Evolutionary conservation across 2,888 invertebrate genomes (phyloP), one percentile per base, ranked within the genome.

Genomic region (Archips xylosteana): DNA sequence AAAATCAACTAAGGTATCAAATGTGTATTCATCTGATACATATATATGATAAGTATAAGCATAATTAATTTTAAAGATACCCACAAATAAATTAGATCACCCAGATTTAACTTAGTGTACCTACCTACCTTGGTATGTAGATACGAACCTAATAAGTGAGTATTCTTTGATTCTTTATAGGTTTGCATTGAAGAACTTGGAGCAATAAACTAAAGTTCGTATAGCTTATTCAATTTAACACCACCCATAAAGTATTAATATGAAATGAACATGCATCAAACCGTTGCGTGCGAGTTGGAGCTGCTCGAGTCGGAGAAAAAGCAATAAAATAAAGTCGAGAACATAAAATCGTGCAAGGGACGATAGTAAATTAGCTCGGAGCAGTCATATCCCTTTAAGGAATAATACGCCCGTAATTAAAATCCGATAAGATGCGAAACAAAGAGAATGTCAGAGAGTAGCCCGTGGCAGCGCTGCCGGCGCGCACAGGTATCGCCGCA

Each of bases 381-480:
- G 86, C 87, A 90, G 87, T 90, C 90, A 89, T 91, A 91, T 90
- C 92, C 91, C 88, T 90, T 91, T 91, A 92, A 92, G 91, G 92
- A 85, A 91, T 91, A 93, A 93, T 91, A 83, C 90, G 88, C 85
- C 85, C 87, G 91, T 93, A 93, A 93, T 94, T 94, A 93, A 93
- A 94, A 93, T 93, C 92, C 87, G 94, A 93, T 94, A 93, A 94
- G 92, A 92, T 89, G 88, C 89, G 87, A 92, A 92, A 94, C 92
- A 93, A 94, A 91, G 91, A 81, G 87, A 84, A 85, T 88, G 87
- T 86, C 84, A 82, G 83, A 82, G 81, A 83, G 84, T 84, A 85
- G 84, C 84, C 77, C 71, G 73, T 77, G 78, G 63, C 59, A 64
- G 74, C 74, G 74, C 70, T 70, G 65, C 70, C 71, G 65, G 59